phyloP scores from a whole-genome alignment of 37 sponge, comb jelly and placozoan species.

The Beroe forskalii region DNA sequence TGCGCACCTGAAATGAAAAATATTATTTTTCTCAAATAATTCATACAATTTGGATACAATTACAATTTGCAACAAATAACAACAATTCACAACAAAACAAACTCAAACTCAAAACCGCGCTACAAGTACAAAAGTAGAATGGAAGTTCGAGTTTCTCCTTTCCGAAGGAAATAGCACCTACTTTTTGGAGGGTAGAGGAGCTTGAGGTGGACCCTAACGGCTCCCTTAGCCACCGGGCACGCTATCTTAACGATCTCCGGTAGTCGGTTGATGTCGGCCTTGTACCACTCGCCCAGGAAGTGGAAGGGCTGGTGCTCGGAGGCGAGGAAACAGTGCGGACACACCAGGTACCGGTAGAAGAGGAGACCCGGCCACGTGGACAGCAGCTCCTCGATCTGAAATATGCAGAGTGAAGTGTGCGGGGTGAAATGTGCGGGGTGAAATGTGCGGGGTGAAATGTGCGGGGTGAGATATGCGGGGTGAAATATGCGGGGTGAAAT shows the following conservation, averaged over 20 bases:
- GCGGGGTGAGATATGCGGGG: too few species aligned
- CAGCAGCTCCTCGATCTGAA: slow-evolving; percentile 37
- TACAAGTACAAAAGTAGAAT: too few species aligned
- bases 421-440: background rate
- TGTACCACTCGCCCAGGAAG: slow-evolving; percentile 57
- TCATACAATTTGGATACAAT: too few species aligned
- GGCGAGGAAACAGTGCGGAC: slow-evolving; percentile 65
- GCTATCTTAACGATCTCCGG: slow-evolving; percentile 65
- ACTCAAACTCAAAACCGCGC: too few species aligned
- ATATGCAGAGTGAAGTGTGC: background rate
- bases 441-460: background rate
- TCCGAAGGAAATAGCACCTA: too few species aligned
- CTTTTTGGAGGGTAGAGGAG: slow-evolving; percentile 55
- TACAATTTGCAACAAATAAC: too few species aligned
- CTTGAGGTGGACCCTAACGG: slow-evolving; percentile 61
- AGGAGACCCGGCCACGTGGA: slow-evolving; percentile 42
- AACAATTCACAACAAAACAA: too few species aligned
- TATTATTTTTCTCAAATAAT: too few species aligned
- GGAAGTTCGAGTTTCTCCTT: too few species aligned
- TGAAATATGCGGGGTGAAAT: too few species aligned
- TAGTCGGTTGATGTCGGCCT: slow-evolving; percentile 13
- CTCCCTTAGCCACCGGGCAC: slow-evolving; percentile 59
- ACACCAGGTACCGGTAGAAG: slow-evolving; percentile 51
- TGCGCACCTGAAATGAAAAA: slow-evolving; percentile 15
- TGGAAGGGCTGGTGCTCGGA: slow-evolving; percentile 1